Evolutionary conservation across 2,888 invertebrate species (phyloP).

Genomic region (Artemia sinica): DNA sequence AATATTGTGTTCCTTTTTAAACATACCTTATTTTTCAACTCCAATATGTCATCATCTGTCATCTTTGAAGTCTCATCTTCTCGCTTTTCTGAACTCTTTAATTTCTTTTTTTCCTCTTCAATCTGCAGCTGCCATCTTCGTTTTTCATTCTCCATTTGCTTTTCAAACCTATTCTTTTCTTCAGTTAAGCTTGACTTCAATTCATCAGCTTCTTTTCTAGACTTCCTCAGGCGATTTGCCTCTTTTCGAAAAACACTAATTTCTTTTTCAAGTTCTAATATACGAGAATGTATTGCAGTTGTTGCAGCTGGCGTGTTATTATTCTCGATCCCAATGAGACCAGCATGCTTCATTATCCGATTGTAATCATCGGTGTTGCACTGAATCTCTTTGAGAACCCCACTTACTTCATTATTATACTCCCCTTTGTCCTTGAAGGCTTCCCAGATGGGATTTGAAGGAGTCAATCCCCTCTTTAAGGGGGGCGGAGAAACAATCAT

Average conservation of each 20-base stretch:
- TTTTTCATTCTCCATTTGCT: constrained; percentile 42
- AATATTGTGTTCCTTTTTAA: no score
- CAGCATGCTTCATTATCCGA: not conserved
- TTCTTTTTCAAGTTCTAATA: constrained; percentile 47
- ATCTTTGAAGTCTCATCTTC: not conserved
- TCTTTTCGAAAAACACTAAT: constrained; percentile 40
- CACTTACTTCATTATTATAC: not conserved
- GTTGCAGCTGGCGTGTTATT: not conserved
- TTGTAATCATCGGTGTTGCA: not conserved
- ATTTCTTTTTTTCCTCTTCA: constrained; percentile 49
- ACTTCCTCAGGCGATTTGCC: not conserved
- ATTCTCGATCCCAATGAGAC: not conserved
- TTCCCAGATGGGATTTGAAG: not conserved
- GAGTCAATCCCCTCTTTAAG: not conserved
- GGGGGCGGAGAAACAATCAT: not conserved
- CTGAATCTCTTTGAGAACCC: not conserved
- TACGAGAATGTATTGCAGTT: constrained; percentile 32
- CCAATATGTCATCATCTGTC: not conserved
- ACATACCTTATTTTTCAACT: constrained; percentile 1
- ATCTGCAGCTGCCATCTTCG: constrained; percentile 45
- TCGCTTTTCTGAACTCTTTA: constrained; percentile 28
- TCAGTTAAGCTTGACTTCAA: constrained; percentile 34
- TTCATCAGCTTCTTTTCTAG: constrained; percentile 18
- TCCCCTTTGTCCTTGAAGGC: not conserved
- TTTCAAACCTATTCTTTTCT: constrained; percentile 38